These are phyloP conservation scores for Trichogramma dendrolimi DNA, from an alignment of 2,888 invertebrate species.

Conservation along the genomic window DNA sequence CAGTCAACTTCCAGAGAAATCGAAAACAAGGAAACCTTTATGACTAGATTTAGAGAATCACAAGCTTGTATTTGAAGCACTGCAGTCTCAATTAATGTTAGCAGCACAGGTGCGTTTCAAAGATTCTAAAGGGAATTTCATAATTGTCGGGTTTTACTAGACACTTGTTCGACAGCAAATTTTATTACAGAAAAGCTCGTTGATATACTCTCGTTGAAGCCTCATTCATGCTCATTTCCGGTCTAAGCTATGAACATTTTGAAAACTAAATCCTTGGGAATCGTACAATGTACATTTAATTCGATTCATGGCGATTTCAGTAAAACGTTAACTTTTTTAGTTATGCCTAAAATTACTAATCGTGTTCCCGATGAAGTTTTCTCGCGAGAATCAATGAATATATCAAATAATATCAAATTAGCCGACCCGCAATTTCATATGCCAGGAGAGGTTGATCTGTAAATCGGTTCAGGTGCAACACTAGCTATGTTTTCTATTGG, in stretches of 20 bases:
- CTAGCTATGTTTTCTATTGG: background rate
- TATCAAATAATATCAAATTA: constrained; percentile 5
- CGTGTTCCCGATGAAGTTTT: background rate
- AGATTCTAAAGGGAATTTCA: background rate
- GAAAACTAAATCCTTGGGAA: background rate
- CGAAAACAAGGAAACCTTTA: no score
- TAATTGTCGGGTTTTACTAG: background rate
- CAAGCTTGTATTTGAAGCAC: no score
- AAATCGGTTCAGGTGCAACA: background rate
- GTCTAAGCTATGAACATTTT: constrained; percentile 3
- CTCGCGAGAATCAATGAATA: background rate
- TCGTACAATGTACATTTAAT: constrained; percentile 3
- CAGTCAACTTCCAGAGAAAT: no score
- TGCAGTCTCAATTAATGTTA: background rate
- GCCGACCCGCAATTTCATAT: constrained; percentile 3
- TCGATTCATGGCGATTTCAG: background rate
- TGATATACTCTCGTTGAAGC: background rate
- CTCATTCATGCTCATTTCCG: background rate
- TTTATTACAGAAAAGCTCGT: constrained; percentile 3
- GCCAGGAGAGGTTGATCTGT: background rate
- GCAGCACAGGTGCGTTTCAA: background rate
- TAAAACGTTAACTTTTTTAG: background rate
- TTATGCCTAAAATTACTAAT: constrained; percentile 1
- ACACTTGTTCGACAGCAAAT: constrained; percentile 3
- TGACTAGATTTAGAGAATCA: no score